phyloP scores from a whole-genome alignment of 2,888 invertebrate species.

The Ceramica pisi region DNA sequence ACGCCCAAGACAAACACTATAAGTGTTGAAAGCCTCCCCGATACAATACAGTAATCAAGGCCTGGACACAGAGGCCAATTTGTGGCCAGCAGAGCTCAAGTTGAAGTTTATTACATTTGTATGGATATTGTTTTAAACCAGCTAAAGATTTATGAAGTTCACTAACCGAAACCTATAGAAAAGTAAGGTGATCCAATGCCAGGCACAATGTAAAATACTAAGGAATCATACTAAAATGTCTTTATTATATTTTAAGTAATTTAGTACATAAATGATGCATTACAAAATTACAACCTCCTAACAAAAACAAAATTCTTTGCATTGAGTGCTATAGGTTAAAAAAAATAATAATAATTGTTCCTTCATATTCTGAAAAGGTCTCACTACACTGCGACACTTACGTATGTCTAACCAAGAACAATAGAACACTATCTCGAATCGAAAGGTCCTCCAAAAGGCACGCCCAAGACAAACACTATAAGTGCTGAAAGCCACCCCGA shows the following conservation, averaged over 20 bases:
- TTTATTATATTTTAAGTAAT: too few relatives aligned
- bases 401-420: background rate
- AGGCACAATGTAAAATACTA: too few relatives aligned
- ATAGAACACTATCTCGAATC: background rate
- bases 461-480: conserved; percentile 28
- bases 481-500: conserved; percentile 37
- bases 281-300: too few relatives aligned
- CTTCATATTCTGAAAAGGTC: background rate
- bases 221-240: too few relatives aligned
- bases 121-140: background rate
- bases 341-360: too few relatives aligned
- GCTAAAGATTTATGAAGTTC: too few relatives aligned
- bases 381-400: background rate
- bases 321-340: too few relatives aligned
- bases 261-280: too few relatives aligned
- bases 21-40: conserved; percentile 38
- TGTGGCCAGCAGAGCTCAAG: conserved; percentile 62
- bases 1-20: conserved; percentile 24
- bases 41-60: conserved; percentile 65
- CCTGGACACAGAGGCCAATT: conserved; percentile 60
- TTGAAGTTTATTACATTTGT: too few relatives aligned
- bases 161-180: too few relatives aligned
- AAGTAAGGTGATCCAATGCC: too few relatives aligned
- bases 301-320: too few relatives aligned
- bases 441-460: conserved; percentile 13